phyloP scores from a whole-genome alignment of 30 jellyfish, hydroid and myxozoan genomes.

The Cassiopea andromeda region DNA sequence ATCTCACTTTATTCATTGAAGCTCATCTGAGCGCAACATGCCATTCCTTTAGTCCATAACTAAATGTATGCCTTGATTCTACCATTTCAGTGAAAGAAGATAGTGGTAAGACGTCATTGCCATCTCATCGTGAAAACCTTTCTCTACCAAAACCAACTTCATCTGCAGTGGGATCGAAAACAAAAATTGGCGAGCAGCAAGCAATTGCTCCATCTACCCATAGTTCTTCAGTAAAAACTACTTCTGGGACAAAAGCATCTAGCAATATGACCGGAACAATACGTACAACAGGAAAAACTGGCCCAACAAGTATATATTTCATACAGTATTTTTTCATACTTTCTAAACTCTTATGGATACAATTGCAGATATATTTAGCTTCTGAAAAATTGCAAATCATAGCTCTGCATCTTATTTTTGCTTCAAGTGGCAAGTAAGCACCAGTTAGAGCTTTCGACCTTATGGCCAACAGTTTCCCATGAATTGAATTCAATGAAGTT shows the following conservation, averaged over 20 bases:
- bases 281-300: constrained; percentile 49
- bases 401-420: too few relatives aligned
- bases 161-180: background rate
- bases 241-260: constrained; percentile 78
- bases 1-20: too few relatives aligned
- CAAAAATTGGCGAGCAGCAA: background rate
- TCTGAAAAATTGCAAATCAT: too few relatives aligned
- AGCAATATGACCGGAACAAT: constrained; percentile 63
- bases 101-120: constrained; percentile 18
- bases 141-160: constrained; percentile 10
- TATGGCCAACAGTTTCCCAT: too few relatives aligned
- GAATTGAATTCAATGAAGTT: too few relatives aligned
- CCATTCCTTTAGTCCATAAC: too few relatives aligned
- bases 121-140: background rate
- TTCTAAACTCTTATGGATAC: too few relatives aligned
- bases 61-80: background rate
- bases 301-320: constrained; percentile 51
- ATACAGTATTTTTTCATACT: too few relatives aligned
- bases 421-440: too few relatives aligned
- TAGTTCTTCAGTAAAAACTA: background rate
- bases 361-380: too few relatives aligned
- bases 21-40: too few relatives aligned
- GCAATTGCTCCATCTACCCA: background rate
- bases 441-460: too few relatives aligned
- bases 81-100: constrained; percentile 25